Evolutionary conservation across 2,113 vertebrate genomes (phyloP).

Genomic region (Dipodomys ordii): DNA sequence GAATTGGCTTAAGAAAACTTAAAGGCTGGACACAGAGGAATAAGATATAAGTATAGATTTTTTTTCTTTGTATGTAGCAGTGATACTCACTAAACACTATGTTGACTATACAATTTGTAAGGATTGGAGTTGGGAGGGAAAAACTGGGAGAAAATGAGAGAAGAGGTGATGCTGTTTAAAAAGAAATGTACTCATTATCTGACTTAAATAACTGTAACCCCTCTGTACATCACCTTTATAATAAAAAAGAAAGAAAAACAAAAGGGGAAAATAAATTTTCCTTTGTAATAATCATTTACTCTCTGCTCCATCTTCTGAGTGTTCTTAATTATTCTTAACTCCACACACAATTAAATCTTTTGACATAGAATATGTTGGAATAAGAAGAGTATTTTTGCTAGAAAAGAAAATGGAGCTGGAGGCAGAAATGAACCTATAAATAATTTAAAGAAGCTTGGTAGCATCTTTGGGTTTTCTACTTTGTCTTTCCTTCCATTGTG

Average conservation of each 20-base stretch:
- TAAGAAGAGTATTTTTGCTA: neutral
- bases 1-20: neutral
- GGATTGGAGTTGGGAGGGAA: too few relatives aligned
- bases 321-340: neutral
- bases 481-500: neutral
- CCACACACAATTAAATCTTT: neutral
- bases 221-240: too few relatives aligned
- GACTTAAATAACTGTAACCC: too few relatives aligned
- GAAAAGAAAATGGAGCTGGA: neutral
- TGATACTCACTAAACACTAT: too few relatives aligned
- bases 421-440: neutral
- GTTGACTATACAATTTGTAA: too few relatives aligned
- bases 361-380: neutral
- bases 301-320: constrained; percentile 16
- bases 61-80: too few relatives aligned
- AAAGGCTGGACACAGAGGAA: neutral
- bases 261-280: neutral
- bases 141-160: too few relatives aligned
- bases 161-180: too few relatives aligned
- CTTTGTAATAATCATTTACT: neutral
- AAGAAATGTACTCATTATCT: too few relatives aligned
- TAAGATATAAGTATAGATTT: neutral
- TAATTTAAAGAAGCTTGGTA: constrained; percentile 23
- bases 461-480: neutral
- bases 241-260: too few relatives aligned